phyloP scores from a whole-genome alignment of 1,140 invertebrate species.

The Aphelinus certus region DNA sequence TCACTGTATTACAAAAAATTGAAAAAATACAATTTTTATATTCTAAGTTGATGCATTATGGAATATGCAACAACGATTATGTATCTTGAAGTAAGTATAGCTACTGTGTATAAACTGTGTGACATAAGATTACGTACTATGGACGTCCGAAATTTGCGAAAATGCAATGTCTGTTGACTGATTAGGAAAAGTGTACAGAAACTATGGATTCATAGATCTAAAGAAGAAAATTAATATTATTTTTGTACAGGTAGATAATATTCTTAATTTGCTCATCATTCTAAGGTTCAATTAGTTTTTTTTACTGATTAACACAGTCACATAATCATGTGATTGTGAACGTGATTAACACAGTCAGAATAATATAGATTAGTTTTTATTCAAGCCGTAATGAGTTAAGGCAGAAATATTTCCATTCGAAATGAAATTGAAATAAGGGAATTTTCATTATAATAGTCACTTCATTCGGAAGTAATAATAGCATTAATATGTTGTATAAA shows the following conservation, averaged over 20 bases:
- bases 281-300: slow-evolving; percentile 20
- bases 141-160: slow-evolving; percentile 26
- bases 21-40: slow-evolving; percentile 9
- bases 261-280: slow-evolving; percentile 21
- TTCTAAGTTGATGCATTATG: background rate
- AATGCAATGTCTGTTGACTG: slow-evolving; percentile 40
- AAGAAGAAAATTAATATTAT: slow-evolving; percentile 44
- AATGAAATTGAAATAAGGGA: no score
- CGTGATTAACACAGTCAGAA: no score
- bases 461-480: no score
- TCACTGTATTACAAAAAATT: background rate
- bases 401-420: no score
- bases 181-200: slow-evolving; percentile 41
- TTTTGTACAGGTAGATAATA: slow-evolving; percentile 44
- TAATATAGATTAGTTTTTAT: no score
- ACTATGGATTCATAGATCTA: slow-evolving; percentile 36
- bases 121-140: slow-evolving; percentile 27
- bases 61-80: background rate
- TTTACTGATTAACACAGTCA: no score
- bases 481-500: no score
- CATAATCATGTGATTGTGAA: no score
- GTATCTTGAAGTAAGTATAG: slow-evolving; percentile 1
- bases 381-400: no score
- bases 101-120: slow-evolving; percentile 21
- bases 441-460: no score